Percentiles rank a stretch among this genome's conserved stretches.
Evolutionary conservation across 1,140 invertebrate genomes (phyloP).

Genomic region (Hycleus cichorii): DNA sequence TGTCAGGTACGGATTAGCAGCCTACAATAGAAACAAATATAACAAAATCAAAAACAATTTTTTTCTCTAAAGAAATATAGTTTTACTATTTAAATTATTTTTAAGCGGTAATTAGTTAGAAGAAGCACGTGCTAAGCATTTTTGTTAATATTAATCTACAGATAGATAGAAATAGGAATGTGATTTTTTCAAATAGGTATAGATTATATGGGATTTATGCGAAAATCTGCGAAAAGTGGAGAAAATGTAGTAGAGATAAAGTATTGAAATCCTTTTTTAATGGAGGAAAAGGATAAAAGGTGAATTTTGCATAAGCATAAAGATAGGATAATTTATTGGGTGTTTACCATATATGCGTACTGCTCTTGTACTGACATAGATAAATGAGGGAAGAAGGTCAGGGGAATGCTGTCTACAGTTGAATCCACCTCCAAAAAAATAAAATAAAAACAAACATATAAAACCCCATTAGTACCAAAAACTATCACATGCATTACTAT

Average conservation of each 20-base stretch:
- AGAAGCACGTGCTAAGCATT: conserved; percentile 6
- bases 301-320: background rate
- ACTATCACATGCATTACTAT: conserved; percentile 14
- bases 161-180: conserved; percentile 8
- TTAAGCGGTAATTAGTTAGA: background rate
- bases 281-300: no score
- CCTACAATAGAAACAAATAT: conserved; percentile 47
- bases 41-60: background rate
- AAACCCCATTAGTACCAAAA: conserved; percentile 35
- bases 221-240: background rate
- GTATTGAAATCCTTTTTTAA: background rate
- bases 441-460: conserved; percentile 4
- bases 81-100: background rate
- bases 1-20: conserved; percentile 81
- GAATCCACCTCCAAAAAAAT: conserved; percentile 35
- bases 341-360: conserved; percentile 39
- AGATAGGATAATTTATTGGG: conserved; percentile 22
- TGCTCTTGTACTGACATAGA: conserved; percentile 39
- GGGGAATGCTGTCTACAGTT: conserved; percentile 32
- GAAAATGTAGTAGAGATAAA: background rate
- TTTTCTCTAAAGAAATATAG: background rate
- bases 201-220: background rate
- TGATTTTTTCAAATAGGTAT: background rate
- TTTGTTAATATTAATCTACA: background rate
- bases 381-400: conserved; percentile 37